These are phyloP conservation scores for Lordiphosa stackelbergi DNA, from an alignment of 1,140 invertebrate species.

Conservation along the genomic window DNA sequence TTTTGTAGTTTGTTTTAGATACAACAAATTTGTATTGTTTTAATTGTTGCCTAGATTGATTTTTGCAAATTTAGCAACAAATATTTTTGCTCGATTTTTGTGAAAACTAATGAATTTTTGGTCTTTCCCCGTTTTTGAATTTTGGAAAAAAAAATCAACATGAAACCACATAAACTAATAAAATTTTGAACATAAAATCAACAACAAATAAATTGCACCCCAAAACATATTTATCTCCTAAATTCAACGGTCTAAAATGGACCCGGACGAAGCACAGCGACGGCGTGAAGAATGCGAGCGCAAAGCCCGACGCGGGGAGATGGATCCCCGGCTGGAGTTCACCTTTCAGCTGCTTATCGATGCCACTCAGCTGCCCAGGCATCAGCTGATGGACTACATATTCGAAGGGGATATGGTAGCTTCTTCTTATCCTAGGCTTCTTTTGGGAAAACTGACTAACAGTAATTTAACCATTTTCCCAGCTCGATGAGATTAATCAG, in stretches of 20 bases:
- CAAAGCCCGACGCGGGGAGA: constrained; percentile 90
- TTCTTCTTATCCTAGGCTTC: too few species aligned
- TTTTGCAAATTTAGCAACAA: constrained; percentile 21
- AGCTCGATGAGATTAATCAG: constrained; percentile 92
- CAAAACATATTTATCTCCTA: constrained; percentile 15
- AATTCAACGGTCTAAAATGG: constrained; percentile 37
- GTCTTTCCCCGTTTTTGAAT: constrained; percentile 68
- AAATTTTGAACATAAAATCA: neutral
- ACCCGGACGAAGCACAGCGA: constrained; percentile 81
- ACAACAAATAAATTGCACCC: constrained; percentile 13
- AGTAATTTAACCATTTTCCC: constrained; percentile 32
- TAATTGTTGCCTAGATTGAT: constrained; percentile 18
- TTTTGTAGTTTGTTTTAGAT: constrained; percentile 19
- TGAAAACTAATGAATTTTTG: constrained; percentile 68
- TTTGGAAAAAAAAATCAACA: constrained; percentile 33
- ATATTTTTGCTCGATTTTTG: constrained; percentile 2
- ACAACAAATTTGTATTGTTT: constrained; percentile 9
- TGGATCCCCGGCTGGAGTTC: constrained; percentile 92
- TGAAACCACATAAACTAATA: neutral
- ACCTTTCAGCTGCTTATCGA: constrained; percentile 91
- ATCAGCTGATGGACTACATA: constrained; percentile 92
- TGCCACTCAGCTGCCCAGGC: constrained; percentile 85
- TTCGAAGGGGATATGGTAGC: constrained; percentile 91
- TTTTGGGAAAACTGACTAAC: neutral
- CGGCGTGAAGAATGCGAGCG: constrained; percentile 92